phyloP scores from a whole-genome alignment of 2,113 vertebrate genomes.

The Odontophorus gujanensis region DNA sequence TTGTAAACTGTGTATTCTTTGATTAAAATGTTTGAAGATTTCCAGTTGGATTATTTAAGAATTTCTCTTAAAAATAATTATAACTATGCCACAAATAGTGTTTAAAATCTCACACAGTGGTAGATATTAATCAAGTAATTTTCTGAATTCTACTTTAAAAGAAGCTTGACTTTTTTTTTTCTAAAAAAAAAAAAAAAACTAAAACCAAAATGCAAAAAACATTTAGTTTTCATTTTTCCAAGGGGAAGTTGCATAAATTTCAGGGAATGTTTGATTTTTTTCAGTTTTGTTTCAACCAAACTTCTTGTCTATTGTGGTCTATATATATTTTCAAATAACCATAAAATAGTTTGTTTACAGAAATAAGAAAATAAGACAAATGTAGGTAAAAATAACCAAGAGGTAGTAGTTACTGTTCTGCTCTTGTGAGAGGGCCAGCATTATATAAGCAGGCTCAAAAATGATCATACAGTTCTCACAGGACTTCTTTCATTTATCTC shows the following conservation, averaged over 20 bases:
- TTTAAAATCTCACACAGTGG: not conserved
- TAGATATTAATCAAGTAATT: not conserved
- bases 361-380: not conserved
- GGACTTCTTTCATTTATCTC: not conserved
- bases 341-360: not conserved
- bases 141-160: not conserved
- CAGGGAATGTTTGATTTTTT: not conserved
- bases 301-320: not conserved
- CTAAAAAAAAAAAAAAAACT: not conserved
- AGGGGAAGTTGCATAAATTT: accelerated
- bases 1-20: not conserved
- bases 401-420: not conserved
- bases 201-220: not conserved
- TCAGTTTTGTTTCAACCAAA: not conserved
- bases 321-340: not conserved
- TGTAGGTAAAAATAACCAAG: not conserved
- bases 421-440: not conserved
- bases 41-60: no score
- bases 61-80: not conserved
- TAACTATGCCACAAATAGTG: not conserved
- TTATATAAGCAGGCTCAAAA: not conserved
- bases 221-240: not conserved
- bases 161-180: not conserved
- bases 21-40: not conserved
- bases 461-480: not conserved